Conservation (phyloP, 2,888 invertebrate species). For the Sphinx pinastri region DNA sequence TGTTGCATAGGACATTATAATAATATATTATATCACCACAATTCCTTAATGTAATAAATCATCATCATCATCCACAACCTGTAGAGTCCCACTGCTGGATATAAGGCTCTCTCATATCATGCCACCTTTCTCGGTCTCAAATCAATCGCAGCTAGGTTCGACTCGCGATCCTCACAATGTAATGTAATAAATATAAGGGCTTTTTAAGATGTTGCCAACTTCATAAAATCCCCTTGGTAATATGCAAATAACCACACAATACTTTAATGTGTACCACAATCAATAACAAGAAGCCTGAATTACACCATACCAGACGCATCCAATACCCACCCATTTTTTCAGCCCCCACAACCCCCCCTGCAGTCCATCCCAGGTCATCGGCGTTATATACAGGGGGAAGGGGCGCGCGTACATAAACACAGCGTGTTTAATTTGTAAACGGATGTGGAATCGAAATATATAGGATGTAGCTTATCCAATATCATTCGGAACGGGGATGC, state of each 20-base stretch:
- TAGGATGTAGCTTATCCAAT: conserved; percentile 61
- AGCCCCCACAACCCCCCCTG: conserved; percentile 23
- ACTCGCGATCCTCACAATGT: no score
- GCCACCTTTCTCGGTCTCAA: no score
- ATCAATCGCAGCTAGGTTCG: no score
- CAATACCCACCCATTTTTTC: neutral
- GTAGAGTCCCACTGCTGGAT: no score
- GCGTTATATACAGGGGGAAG: conserved; percentile 41
- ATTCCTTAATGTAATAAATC: no score
- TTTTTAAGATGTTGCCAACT: no score
- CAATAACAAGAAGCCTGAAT: neutral
- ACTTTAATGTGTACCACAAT: neutral
- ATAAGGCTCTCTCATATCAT: no score
- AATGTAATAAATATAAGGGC: no score
- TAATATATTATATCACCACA: no score
- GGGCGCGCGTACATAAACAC: conserved; percentile 47
- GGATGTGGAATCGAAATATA: conserved; percentile 66
- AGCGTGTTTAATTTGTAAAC: conserved; percentile 79
- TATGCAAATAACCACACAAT: neutral
- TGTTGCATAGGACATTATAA: no score
- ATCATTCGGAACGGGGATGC: conserved; percentile 57
- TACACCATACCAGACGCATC: neutral
- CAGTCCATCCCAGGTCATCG: conserved; percentile 22
- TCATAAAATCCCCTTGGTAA: no score
- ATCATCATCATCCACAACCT: no score